phyloP scores from a whole-genome alignment of 92 coral and sea anemone genomes.

The Hydrozoanthus gracilis region DNA sequence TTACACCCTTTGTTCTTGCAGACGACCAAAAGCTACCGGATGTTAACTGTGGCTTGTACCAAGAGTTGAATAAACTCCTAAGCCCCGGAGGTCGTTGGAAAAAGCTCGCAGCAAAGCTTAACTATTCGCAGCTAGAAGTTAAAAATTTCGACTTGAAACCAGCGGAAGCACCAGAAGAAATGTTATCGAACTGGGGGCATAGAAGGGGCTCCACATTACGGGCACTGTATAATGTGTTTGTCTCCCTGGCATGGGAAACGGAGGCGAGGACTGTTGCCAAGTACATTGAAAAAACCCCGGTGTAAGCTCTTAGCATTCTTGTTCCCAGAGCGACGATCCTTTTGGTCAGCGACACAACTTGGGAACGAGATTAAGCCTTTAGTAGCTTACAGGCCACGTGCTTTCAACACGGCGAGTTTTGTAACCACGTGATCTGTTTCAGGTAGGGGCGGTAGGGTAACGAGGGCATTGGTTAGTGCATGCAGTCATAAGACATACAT shows the following conservation, averaged over 20 bases:
- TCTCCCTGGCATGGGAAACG: constrained; percentile 54
- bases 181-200: constrained; percentile 77
- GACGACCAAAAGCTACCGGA: constrained; percentile 59
- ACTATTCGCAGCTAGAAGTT: constrained; percentile 57
- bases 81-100: constrained; percentile 82
- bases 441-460: no score
- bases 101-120: constrained; percentile 59
- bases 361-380: no score
- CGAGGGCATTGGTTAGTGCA: no score
- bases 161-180: constrained; percentile 51
- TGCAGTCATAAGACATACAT: no score
- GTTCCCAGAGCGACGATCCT: no score
- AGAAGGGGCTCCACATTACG: constrained; percentile 56
- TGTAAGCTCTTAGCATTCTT: background rate
- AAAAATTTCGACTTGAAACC: constrained; percentile 58
- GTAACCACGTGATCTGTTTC: no score
- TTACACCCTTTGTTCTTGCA: background rate
- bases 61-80: constrained; percentile 47
- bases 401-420: no score
- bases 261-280: constrained; percentile 52
- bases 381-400: no score
- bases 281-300: constrained; percentile 38
- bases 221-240: constrained; percentile 33
- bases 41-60: constrained; percentile 49
- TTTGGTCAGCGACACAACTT: no score